Conservation (phyloP, 2,113 vertebrate species). For the Dicerorhinus sumatrensis region DNA sequence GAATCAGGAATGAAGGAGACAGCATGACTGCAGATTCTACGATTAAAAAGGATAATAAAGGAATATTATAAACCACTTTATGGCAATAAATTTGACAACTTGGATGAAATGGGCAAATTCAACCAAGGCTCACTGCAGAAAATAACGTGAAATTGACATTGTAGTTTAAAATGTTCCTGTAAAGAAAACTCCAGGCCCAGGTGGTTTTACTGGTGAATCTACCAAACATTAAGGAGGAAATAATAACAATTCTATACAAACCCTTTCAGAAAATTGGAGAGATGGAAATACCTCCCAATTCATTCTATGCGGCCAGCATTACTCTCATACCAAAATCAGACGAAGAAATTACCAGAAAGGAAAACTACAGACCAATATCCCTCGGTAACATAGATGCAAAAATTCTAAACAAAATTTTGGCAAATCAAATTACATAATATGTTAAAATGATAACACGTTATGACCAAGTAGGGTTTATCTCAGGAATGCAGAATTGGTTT, state of each 20-base stretch:
- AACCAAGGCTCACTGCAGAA: neutral
- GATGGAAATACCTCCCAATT: neutral
- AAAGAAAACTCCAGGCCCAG: neutral
- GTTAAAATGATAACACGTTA: neutral
- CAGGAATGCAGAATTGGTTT: neutral
- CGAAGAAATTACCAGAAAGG: neutral
- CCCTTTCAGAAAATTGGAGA: neutral
- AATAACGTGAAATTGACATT: neutral
- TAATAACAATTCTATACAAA: neutral
- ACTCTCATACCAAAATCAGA: neutral
- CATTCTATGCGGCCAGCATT: neutral
- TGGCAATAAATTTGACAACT: neutral
- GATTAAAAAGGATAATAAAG: neutral
- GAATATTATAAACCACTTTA: neutral
- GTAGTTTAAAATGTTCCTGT: neutral
- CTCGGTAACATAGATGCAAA: neutral
- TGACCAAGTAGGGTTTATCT: neutral
- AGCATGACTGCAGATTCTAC: neutral
- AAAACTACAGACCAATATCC: neutral
- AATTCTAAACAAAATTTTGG: constrained; percentile 7
- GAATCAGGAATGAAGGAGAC: neutral
- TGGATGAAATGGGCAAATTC: neutral
- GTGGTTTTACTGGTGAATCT: neutral
- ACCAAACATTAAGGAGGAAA: neutral
- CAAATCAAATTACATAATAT: neutral